phyloP scores from a whole-genome alignment of 2,888 invertebrate genomes.

The Pseudeuparius sepicola region DNA sequence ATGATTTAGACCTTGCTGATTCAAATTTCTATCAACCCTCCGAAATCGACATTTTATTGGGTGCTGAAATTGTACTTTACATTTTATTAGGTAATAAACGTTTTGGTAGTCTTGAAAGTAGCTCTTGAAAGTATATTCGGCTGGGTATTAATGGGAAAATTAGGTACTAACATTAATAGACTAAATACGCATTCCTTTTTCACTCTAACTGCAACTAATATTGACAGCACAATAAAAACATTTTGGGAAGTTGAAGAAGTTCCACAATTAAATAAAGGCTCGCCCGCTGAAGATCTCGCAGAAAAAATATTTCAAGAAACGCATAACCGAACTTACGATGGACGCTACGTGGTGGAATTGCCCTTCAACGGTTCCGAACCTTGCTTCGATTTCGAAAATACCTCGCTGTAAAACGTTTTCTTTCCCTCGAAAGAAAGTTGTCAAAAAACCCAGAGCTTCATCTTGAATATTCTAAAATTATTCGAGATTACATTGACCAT shows the following conservation, averaged over 20 bases:
- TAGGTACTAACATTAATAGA: no score
- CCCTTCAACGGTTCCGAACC: conserved; percentile 13
- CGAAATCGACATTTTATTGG: conserved; percentile 4
- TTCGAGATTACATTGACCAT: conserved; percentile 16
- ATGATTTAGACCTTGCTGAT: conserved; percentile 5
- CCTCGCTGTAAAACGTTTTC: conserved; percentile 13
- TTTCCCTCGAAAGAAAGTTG: conserved; percentile 11
- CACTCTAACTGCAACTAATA: no score
- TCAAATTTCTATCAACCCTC: neutral
- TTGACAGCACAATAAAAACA: no score
- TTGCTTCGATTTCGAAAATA: conserved; percentile 1
- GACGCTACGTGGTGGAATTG: conserved; percentile 11
- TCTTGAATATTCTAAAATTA: conserved; percentile 12
- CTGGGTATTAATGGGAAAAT: no score
- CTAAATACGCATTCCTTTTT: no score
- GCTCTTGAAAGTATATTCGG: no score
- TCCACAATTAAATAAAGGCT: no score
- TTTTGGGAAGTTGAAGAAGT: no score
- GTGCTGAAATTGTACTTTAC: no score
- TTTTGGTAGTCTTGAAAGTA: no score
- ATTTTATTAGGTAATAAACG: neutral
- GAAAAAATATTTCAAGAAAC: conserved; percentile 9
- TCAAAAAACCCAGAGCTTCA: conserved; percentile 5
- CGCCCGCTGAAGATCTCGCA: no score
- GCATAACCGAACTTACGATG: conserved; percentile 8